Conservation (phyloP, 2,888 invertebrate genomes). For the Andrena haemorrhoa region DNA sequence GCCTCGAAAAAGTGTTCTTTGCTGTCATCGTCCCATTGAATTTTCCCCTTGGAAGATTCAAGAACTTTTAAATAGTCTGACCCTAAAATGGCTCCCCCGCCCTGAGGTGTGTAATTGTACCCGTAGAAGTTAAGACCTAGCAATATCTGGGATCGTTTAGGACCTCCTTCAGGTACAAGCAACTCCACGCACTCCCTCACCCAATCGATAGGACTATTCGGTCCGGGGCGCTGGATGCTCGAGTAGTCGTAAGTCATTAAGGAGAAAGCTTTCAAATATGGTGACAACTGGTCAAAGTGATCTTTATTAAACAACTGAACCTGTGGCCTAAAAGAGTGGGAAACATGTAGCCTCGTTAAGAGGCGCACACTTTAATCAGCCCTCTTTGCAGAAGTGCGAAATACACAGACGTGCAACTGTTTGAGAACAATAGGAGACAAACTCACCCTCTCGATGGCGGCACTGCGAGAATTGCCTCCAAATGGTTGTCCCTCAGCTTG, state of each 20-base stretch:
- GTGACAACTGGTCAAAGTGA: conserved; percentile 92
- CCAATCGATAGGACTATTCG: conserved; percentile 96
- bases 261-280: conserved; percentile 93
- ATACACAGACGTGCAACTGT: not conserved
- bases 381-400: not conserved
- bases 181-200: conserved; percentile 91
- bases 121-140: conserved; percentile 98
- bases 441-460: conserved; percentile 90
- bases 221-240: conserved; percentile 92
- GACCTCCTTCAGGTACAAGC: conserved; percentile 88
- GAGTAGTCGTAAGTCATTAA: conserved; percentile 99
- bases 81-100: conserved; percentile 93
- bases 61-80: conserved; percentile 92
- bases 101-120: conserved; percentile 92
- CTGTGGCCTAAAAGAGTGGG: conserved; percentile 71
- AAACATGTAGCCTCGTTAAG: not conserved
- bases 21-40: conserved; percentile 91
- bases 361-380: not conserved
- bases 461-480: conserved; percentile 91
- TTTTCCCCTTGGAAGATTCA: conserved; percentile 90
- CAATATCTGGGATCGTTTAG: conserved; percentile 91
- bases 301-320: conserved; percentile 89
- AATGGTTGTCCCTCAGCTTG: conserved; percentile 81
- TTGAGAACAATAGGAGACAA: not conserved
- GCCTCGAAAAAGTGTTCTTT: conserved; percentile 95